Conservation (phyloP, 2,797 vertebrate genomes). For the Aplochiton taeniatus region DNA sequence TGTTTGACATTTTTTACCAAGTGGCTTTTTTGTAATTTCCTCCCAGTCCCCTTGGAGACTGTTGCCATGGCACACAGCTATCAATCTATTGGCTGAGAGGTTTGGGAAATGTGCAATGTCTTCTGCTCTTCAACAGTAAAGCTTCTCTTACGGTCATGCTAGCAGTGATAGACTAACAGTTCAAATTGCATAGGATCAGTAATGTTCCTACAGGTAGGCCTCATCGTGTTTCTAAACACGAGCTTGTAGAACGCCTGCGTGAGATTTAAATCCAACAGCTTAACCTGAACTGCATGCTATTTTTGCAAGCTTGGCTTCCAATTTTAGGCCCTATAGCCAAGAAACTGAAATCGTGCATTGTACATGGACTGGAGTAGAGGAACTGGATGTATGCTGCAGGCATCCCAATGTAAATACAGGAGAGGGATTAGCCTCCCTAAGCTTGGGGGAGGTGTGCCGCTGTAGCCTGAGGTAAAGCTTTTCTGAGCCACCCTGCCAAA, state of each 20-base stretch:
- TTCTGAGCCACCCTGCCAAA: constrained; percentile 30
- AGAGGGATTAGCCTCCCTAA: constrained; percentile 54
- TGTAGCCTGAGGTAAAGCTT: constrained; percentile 50
- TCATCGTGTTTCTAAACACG: not conserved
- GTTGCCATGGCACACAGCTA: constrained; percentile 56
- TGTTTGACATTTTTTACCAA: constrained; percentile 23
- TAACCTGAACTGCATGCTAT: constrained; percentile 31
- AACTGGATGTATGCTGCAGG: constrained; percentile 38
- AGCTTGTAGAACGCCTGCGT: not conserved
- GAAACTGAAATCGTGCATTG: constrained; percentile 32
- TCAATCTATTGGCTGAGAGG: constrained; percentile 33
- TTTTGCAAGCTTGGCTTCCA: constrained; percentile 24
- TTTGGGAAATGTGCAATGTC: constrained; percentile 32
- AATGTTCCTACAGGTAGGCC: constrained; percentile 16
- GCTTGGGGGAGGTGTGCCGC: constrained; percentile 39
- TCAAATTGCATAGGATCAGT: constrained; percentile 35
- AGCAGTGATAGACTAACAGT: not conserved
- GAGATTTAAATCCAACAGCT: constrained; percentile 36
- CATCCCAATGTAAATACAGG: constrained; percentile 39
- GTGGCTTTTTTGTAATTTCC: constrained; percentile 52
- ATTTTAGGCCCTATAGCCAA: constrained; percentile 25
- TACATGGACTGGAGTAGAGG: constrained; percentile 26
- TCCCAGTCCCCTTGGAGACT: constrained; percentile 60
- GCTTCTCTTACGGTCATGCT: not conserved
- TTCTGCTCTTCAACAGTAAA: not conserved